A percentile compares a stretch with the other conserved stretches of the same genome.
These are phyloP conservation scores for Euura saliciscinereae DNA, from an alignment of 1,140 invertebrate species.

Conservation along the genomic window DNA sequence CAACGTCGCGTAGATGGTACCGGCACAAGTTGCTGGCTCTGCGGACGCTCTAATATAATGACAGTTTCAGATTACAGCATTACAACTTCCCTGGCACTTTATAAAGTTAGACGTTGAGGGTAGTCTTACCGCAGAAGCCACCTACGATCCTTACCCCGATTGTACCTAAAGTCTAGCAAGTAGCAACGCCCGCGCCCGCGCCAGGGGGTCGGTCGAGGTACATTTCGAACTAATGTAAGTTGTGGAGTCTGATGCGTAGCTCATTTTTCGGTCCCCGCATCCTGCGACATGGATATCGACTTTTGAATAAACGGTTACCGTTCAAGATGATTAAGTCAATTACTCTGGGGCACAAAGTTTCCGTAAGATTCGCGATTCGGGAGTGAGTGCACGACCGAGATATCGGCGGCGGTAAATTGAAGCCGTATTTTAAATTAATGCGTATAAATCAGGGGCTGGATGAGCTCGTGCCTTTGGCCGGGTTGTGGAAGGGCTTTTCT, in stretches of 20 bases:
- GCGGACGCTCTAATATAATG: constrained; percentile 32
- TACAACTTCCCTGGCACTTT: constrained; percentile 27
- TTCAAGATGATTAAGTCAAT: background rate
- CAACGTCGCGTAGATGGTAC: background rate
- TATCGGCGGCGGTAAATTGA: background rate
- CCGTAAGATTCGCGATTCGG: background rate
- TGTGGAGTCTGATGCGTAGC: too few relatives aligned
- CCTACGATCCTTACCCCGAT: constrained; percentile 1
- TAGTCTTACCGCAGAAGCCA: constrained; percentile 25
- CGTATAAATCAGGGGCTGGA: background rate
- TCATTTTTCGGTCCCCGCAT: too few relatives aligned
- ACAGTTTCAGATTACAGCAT: constrained; percentile 40
- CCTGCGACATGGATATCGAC: background rate
- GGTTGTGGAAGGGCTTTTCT: background rate
- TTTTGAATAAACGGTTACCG: background rate
- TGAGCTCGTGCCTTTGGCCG: background rate
- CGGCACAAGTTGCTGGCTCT: constrained; percentile 12
- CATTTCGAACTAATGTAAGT: too few relatives aligned
- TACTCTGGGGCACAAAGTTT: background rate
- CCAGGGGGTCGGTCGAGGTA: too few relatives aligned
- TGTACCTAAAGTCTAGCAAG: background rate
- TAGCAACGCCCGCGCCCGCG: too few relatives aligned
- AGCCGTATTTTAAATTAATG: background rate
- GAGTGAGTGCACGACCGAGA: background rate
- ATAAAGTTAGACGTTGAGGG: constrained; percentile 21